These are phyloP conservation scores for Gymnocypris eckloni DNA, from an alignment of 2,797 vertebrate species.

Conservation along the genomic window DNA sequence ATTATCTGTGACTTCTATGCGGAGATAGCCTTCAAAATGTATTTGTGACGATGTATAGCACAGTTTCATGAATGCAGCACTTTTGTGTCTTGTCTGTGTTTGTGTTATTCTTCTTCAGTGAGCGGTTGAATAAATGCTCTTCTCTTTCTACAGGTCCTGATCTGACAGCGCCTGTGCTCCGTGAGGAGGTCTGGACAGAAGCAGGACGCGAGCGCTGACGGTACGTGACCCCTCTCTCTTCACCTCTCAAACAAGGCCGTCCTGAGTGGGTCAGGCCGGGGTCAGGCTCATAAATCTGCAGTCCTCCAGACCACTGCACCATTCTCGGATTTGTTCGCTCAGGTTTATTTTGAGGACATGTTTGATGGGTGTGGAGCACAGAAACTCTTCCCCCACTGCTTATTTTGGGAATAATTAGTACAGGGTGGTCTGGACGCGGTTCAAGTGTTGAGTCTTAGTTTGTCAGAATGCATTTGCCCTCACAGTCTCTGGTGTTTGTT, in stretches of 20 bases:
- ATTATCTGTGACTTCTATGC: background rate
- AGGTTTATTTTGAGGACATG: slow-evolving; percentile 30
- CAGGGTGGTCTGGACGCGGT: slow-evolving; percentile 14
- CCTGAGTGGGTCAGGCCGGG: background rate
- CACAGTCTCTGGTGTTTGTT: background rate
- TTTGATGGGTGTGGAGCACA: slow-evolving; percentile 2
- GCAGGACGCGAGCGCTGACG: slow-evolving; percentile 14
- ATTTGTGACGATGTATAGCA: background rate
- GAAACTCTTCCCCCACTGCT: slow-evolving; percentile 10
- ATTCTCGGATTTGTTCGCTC: too few species aligned
- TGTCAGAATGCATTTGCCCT: background rate
- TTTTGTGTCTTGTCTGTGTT: background rate
- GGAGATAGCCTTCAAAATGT: background rate
- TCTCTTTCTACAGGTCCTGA: slow-evolving; percentile 22
- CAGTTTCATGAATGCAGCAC: background rate
- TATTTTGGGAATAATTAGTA: slow-evolving; percentile 30
- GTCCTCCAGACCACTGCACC: background rate
- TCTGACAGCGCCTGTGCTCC: background rate
- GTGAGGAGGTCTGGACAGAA: slow-evolving; percentile 7
- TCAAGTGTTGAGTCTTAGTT: background rate
- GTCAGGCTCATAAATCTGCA: background rate
- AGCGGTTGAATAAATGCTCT: background rate
- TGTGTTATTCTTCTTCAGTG: background rate
- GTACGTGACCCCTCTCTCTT: slow-evolving; percentile 38
- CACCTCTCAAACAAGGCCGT: background rate